Base-by-base conservation (phyloP, 2,888 invertebrate genomes). In the Spisula solida region DNA sequence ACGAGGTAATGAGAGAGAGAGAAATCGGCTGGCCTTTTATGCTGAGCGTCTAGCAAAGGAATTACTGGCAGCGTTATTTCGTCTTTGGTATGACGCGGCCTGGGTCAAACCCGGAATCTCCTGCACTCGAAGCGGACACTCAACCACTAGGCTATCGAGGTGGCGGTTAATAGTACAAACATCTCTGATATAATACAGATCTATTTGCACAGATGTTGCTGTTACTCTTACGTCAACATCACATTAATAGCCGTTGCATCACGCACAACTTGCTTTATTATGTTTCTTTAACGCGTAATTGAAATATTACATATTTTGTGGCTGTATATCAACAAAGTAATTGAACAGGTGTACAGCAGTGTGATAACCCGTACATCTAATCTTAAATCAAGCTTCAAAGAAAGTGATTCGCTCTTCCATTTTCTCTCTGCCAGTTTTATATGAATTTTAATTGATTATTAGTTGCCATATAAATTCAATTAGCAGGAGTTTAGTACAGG, bases 201-300 rank as follows among this genome's bases (percentile, higher is more conserved):
- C 51, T 51, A 51, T 16, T n/a, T 66, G 25, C 60, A n/a, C 60
- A 66, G 60, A 66, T 66, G 60, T 5, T 25, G 25, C 25, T 66
- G 60, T 25, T 66, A 25, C 25, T 25, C 25, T 25, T n/a, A 25
- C 12, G 25, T 12, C 25, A 75, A 51, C 51, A 51, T 78, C 56
- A 47, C 47, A 85, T 79, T 41, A 79, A 31, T 75, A 18, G 34
- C 31, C n/a, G n/a, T 75, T 75, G 16, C 70, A 18, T 29, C 60
- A 85, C 78, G 85, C 85, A 60, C 79, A 85, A 85, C 79, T 85
- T 78, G 79, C 48, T 85, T 85, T 79, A 85, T 78, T 41, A 79
- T 79, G 56, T 85, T 85, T 31, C 34, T 29, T 79, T 56, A 79
- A 78, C 85, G 85, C 56, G 51, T 86, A 86, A 86, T 86, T 86